Evolutionary conservation across 2,888 invertebrate species (phyloP).

Genomic region (Brachyptera risi): DNA sequence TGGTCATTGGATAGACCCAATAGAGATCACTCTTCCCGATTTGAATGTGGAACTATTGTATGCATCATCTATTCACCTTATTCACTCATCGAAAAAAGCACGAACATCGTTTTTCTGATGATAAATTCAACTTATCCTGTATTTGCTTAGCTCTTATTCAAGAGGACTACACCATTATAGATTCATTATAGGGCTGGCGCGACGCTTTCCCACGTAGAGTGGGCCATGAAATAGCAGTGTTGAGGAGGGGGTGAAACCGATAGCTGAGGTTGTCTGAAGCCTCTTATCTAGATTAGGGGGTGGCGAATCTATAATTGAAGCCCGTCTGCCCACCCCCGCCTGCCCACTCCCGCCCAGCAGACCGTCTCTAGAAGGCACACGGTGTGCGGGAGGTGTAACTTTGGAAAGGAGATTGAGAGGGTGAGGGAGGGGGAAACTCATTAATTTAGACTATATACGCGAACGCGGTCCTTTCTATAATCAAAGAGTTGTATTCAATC

Average conservation of each 20-base stretch:
- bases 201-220: slow-evolving; percentile 9
- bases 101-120: too few relatives aligned
- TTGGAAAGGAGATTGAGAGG: background rate
- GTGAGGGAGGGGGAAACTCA: slow-evolving; percentile 13
- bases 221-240: slow-evolving; percentile 7
- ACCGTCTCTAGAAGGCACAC: too few relatives aligned
- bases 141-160: too few relatives aligned
- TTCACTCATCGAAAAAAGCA: too few relatives aligned
- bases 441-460: slow-evolving; percentile 20
- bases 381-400: too few relatives aligned
- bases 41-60: too few relatives aligned
- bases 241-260: slow-evolving; percentile 7
- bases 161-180: slow-evolving; percentile 27
- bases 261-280: slow-evolving; percentile 19
- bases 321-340: background rate
- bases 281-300: slow-evolving; percentile 31
- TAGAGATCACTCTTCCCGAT: too few relatives aligned
- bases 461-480: background rate
- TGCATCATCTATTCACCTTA: too few relatives aligned
- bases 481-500: slow-evolving; percentile 8
- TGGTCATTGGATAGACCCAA: too few relatives aligned
- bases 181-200: slow-evolving; percentile 22
- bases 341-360: too few relatives aligned
- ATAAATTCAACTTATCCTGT: too few relatives aligned
- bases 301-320: slow-evolving; percentile 29